Evolutionary conservation across 2,113 vertebrate genomes (phyloP).

Genomic region (Cricetomys ansorgei): DNA sequence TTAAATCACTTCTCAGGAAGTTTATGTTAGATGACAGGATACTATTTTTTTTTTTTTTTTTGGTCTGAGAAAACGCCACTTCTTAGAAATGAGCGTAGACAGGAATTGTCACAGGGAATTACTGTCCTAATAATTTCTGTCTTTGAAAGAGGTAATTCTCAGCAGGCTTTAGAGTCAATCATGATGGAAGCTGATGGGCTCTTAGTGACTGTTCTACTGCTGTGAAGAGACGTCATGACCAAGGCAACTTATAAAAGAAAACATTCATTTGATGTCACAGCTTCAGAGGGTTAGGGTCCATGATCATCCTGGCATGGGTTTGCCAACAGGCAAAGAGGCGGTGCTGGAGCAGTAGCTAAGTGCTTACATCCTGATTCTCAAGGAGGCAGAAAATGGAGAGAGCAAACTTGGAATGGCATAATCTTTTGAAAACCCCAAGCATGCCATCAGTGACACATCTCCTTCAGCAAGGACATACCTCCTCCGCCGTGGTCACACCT

Average conservation of each 20-base stretch:
- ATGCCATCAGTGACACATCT: neutral
- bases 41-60: conserved; percentile 65
- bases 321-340: neutral
- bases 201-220: neutral
- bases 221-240: neutral
- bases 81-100: conserved; percentile 54
- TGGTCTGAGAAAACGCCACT: conserved; percentile 69
- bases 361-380: neutral
- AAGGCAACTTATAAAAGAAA: neutral
- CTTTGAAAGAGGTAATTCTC: conserved; percentile 72
- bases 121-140: conserved; percentile 65
- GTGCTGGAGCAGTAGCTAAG: neutral
- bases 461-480: neutral
- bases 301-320: neutral
- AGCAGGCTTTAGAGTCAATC: conserved; percentile 66
- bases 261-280: neutral
- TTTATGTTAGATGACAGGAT: conserved; percentile 57
- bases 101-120: conserved; percentile 65
- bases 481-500: neutral
- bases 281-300: neutral
- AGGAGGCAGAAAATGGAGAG: neutral
- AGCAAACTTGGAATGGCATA: neutral
- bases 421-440: neutral
- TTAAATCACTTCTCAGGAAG: conserved; percentile 12
- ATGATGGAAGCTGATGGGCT: conserved; percentile 42